Evolutionary conservation across 2,888 invertebrate species (phyloP).

Genomic region (Mactromeris polynyma): DNA sequence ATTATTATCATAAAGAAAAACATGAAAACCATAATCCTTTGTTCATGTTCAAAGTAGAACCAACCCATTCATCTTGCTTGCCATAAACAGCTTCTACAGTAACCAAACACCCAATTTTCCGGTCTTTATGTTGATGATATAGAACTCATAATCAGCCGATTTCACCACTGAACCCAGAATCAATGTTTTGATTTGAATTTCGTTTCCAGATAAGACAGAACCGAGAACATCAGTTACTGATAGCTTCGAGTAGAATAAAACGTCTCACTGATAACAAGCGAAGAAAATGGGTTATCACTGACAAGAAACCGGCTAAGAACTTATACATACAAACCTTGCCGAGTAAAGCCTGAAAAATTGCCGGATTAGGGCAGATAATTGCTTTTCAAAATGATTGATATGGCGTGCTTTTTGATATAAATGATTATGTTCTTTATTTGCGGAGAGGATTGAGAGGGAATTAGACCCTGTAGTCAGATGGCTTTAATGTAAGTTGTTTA

Average conservation of each 20-base stretch:
- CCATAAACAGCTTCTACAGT: neutral
- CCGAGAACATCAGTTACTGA: neutral
- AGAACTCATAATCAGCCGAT: neutral
- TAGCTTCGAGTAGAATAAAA: slow-evolving; percentile 40
- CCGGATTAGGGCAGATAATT: slow-evolving; percentile 51
- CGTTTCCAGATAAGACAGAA: slow-evolving; percentile 23
- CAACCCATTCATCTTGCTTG: neutral
- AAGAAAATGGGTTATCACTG: slow-evolving; percentile 48
- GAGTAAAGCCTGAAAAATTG: slow-evolving; percentile 58
- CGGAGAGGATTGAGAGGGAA: slow-evolving; percentile 16
- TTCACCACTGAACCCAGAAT: slow-evolving; percentile 31
- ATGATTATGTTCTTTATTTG: slow-evolving; percentile 40
- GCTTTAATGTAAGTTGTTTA: slow-evolving; percentile 25
- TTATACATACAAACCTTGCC: slow-evolving; percentile 35
- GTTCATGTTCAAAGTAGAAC: neutral
- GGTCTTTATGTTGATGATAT: neutral
- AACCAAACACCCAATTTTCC: neutral
- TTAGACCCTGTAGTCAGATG: neutral
- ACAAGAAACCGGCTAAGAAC: slow-evolving; percentile 19
- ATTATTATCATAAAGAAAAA: neutral
- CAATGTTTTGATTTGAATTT: slow-evolving; percentile 55
- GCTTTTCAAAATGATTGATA: slow-evolving; percentile 61
- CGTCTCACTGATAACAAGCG: slow-evolving; percentile 29
- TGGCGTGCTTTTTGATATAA: slow-evolving; percentile 44
- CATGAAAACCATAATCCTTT: neutral